phyloP scores from a whole-genome alignment of 2,797 vertebrate genomes.

The Natrix natrix region DNA sequence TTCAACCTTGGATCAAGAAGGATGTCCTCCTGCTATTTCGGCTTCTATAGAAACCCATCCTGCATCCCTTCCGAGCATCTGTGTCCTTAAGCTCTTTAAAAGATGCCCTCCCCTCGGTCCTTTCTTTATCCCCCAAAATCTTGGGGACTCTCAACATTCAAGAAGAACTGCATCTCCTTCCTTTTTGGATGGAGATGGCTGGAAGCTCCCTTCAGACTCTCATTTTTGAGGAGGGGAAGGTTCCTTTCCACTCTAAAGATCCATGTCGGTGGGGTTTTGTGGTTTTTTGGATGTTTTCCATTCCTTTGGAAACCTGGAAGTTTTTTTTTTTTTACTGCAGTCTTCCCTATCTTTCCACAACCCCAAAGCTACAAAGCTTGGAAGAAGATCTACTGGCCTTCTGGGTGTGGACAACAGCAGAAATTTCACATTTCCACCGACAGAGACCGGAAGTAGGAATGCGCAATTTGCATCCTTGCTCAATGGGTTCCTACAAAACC shows the following conservation, averaged over 20 bases:
- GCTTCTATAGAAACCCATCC: slow-evolving; percentile 13
- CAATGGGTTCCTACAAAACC: not conserved
- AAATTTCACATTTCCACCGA: not conserved
- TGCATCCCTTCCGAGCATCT: not conserved
- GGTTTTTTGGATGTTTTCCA: accelerated
- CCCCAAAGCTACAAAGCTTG: not conserved
- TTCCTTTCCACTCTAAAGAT: not conserved
- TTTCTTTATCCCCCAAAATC: not conserved
- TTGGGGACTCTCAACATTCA: not conserved
- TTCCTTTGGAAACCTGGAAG: not conserved
- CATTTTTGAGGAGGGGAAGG: no score
- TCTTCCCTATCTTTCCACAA: not conserved
- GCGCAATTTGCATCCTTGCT: not conserved
- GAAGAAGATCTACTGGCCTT: not conserved
- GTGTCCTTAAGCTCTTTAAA: not conserved
- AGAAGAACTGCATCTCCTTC: not conserved
- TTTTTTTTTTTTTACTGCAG: not conserved
- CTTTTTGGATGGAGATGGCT: not conserved
- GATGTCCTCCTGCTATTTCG: not conserved
- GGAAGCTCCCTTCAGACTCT: not conserved
- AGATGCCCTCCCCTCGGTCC: not conserved
- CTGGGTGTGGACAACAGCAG: not conserved
- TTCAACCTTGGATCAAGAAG: not conserved
- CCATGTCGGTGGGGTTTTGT: not conserved
- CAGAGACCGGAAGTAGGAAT: not conserved